Evolutionary conservation across 2,797 vertebrate species (phyloP), one percentile per base, ranked within the genome.

Genomic region (Carduelis carduelis): DNA sequence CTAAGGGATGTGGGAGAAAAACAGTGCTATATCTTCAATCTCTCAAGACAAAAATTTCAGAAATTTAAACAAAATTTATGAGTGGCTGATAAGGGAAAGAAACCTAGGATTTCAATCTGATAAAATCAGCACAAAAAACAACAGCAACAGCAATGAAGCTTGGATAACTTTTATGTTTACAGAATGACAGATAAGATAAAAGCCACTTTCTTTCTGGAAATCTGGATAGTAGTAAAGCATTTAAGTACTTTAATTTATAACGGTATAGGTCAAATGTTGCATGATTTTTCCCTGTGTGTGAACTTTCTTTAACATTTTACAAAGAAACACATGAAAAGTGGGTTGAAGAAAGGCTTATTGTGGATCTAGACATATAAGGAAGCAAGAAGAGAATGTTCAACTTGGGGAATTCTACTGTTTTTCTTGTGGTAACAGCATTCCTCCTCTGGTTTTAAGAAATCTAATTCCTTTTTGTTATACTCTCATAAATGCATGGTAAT

Each of bases 281-380:
- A 68, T 60, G 30, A 52, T 49, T 84, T 80, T 8, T 39, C 64
- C 47, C 6, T 0, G 0, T 2, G 1, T 81, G 35, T 69, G 53
- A 76, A 46, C 21, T 61, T 82, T 34, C n/a, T 39, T 81, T 46
- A 88, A 12, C 78, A 20, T 43, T 94, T 91, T 72, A 72, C 24
- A 43, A 89, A 23, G 53, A 85, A 89, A 50, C 15, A 12, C 34
- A 57, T 28, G 9, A 75, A 75, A 87, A 71, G 3, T 19, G 8
- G 13, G 6, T 28, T 81, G 69, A 78, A 87, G 53, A 77, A 77
- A 41, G 17, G 8, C 23, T 59, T 15, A 20, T 8, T 88, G 30
- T 46, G 79, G 32, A 93, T 59, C 37, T 47, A 95, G 32, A 14
- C 9, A 11, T 20, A 49, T 21, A 69, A 64, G 13, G 47, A 93